Evolutionary conservation across 1,140 invertebrate genomes (phyloP).

Genomic region (Tetramorium simillimum): DNA sequence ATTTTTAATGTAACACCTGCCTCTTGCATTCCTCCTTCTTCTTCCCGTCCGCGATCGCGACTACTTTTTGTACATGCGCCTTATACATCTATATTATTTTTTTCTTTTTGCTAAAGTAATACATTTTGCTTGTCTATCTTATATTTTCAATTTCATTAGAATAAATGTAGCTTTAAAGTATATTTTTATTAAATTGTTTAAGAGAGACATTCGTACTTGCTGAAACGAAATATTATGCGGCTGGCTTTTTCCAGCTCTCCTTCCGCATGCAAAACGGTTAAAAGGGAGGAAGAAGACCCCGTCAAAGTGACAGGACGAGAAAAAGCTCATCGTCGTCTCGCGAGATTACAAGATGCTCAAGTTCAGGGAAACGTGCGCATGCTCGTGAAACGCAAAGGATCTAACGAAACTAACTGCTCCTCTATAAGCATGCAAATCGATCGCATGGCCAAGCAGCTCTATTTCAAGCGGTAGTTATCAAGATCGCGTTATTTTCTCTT

Average conservation of each 20-base stretch:
- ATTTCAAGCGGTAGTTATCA: slow-evolving; percentile 67
- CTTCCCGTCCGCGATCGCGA: not conserved
- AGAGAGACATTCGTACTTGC: not conserved
- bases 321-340: not conserved
- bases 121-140: not conserved
- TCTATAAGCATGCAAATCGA: slow-evolving; percentile 65
- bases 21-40: slow-evolving; percentile 25
- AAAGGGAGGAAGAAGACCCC: not conserved
- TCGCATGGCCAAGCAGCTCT: slow-evolving; percentile 70
- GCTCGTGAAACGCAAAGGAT: slow-evolving; percentile 48
- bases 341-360: not conserved
- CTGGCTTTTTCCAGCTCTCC: not conserved
- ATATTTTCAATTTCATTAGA: not conserved
- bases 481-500: slow-evolving; percentile 61
- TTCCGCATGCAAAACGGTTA: not conserved
- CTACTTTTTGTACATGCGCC: not conserved
- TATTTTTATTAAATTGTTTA: not conserved
- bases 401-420: slow-evolving; percentile 45
- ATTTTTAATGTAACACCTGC: slow-evolving; percentile 71
- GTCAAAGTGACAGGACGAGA: not conserved
- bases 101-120: not conserved
- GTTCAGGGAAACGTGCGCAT: slow-evolving; percentile 62
- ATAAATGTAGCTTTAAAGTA: not conserved
- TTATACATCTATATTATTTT: not conserved
- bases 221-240: not conserved